Evolutionary conservation across 2,888 invertebrate species (phyloP).

Genomic region (Tipula vernalis): DNA sequence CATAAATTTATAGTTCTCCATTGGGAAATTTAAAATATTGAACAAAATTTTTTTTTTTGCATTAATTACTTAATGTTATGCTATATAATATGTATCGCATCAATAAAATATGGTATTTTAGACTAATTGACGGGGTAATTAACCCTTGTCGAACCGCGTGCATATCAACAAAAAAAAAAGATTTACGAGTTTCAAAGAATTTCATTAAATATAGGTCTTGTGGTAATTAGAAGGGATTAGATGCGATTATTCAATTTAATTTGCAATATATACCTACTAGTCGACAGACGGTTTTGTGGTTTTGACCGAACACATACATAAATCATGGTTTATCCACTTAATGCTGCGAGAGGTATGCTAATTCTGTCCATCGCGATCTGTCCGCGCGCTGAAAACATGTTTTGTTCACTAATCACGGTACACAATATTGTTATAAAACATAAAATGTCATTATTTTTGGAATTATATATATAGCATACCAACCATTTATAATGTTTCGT

Average conservation of each 20-base stretch:
- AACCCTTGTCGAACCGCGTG: background rate
- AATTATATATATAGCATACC: background rate
- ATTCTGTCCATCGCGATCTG: background rate
- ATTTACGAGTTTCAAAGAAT: background rate
- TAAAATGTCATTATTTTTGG: background rate
- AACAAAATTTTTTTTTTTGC: background rate
- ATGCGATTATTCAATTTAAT: background rate
- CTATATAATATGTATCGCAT: background rate
- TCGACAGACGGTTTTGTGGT: background rate
- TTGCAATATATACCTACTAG: background rate
- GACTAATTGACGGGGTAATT: background rate
- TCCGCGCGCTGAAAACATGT: background rate
- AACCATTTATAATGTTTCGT: background rate
- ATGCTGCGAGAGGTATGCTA: background rate
- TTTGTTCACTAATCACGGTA: background rate
- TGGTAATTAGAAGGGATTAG: background rate
- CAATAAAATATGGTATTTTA: background rate
- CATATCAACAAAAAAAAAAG: background rate
- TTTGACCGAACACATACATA: background rate
- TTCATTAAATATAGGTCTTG: background rate
- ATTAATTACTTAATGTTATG: background rate
- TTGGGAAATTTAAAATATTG: constrained; percentile 4
- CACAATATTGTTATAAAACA: background rate
- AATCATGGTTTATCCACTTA: background rate
- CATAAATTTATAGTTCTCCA: background rate